These are phyloP conservation scores for Clarias batrachus DNA, from an alignment of 2,113 vertebrate species.

Conservation along the genomic window DNA sequence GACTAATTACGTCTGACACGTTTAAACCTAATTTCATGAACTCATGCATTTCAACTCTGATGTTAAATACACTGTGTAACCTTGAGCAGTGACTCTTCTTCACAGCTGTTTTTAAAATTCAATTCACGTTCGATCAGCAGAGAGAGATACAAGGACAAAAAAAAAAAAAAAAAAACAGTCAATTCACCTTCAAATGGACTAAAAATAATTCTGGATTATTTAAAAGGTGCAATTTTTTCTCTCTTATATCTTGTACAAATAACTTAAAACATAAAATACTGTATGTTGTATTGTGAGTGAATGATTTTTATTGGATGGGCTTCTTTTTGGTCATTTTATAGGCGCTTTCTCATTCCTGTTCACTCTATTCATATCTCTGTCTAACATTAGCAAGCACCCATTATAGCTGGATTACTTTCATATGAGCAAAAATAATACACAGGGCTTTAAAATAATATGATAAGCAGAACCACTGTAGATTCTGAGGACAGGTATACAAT, in stretches of 20 bases:
- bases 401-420: not conserved
- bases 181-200: not conserved
- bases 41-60: not conserved
- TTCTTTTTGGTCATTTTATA: not conserved
- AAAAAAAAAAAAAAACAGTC: not conserved
- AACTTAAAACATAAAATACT: not conserved
- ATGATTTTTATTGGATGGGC: not conserved
- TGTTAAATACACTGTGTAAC: not conserved
- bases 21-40: slow-evolving; percentile 19
- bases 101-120: not conserved
- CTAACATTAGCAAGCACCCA: not conserved
- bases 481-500: not conserved
- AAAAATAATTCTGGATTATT: not conserved
- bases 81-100: slow-evolving; percentile 8
- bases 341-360: not conserved
- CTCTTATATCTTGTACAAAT: not conserved
- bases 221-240: not conserved
- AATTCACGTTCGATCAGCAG: slow-evolving; percentile 8
- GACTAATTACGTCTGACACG: not conserved
- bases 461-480: not conserved
- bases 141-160: not conserved
- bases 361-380: not conserved
- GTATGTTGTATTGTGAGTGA: too few relatives aligned
- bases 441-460: not conserved
- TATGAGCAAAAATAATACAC: not conserved